These are phyloP conservation scores for Gobio gobio DNA, from an alignment of 2,113 vertebrate genomes.

Conservation along the genomic window DNA sequence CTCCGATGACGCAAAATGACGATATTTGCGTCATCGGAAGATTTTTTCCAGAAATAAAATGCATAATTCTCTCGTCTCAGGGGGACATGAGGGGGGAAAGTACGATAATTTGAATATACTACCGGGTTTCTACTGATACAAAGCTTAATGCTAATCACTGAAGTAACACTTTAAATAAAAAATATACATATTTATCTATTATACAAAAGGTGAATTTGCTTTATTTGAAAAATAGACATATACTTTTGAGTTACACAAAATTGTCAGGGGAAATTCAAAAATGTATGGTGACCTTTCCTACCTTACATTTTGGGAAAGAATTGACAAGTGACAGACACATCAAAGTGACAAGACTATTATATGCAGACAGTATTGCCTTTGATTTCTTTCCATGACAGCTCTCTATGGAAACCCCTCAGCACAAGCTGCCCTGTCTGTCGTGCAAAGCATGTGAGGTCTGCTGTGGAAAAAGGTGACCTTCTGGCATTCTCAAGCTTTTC, in stretches of 20 bases:
- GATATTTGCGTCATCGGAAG: too few relatives aligned
- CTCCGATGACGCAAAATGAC: too few relatives aligned
- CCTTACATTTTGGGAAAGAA: neutral
- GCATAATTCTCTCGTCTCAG: too few relatives aligned
- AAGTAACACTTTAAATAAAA: too few relatives aligned
- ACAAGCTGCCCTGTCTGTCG: neutral
- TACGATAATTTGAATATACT: too few relatives aligned
- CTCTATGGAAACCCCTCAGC: slow-evolving; percentile 5
- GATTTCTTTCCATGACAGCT: slow-evolving; percentile 9
- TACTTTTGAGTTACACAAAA: neutral
- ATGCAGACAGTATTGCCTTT: neutral
- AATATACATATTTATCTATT: too few relatives aligned
- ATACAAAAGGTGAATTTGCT: neutral
- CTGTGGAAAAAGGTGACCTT: neutral
- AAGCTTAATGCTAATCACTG: too few relatives aligned
- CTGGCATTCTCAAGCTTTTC: neutral
- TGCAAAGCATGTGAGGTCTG: neutral
- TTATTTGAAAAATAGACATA: neutral
- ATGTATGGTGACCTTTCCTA: neutral
- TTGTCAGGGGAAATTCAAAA: neutral
- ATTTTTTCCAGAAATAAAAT: too few relatives aligned
- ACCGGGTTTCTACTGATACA: too few relatives aligned
- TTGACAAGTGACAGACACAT: neutral
- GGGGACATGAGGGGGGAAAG: too few relatives aligned
- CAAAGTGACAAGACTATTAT: neutral